A percentile compares a stretch with the other conserved stretches of the same genome.
Evolutionary conservation across 53 echinoderm and acorn worm species (phyloP).

Genomic region (Crossaster papposus): DNA sequence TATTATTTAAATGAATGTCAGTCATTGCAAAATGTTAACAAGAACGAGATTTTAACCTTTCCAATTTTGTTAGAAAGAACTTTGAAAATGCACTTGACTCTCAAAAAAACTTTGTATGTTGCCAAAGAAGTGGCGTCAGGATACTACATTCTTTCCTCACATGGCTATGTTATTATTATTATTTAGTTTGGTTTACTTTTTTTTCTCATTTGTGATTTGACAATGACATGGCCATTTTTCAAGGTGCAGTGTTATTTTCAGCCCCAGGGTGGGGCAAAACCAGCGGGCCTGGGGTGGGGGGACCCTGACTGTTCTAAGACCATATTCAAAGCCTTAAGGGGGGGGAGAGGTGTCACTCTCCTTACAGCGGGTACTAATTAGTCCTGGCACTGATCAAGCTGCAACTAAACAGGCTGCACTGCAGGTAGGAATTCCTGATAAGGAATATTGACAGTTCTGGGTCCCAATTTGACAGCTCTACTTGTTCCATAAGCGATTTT

Average conservation of each 20-base stretch:
- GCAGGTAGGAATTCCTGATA: conserved; percentile 6
- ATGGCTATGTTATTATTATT: too few relatives aligned
- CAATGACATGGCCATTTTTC: background rate
- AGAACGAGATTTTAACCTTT: too few relatives aligned
- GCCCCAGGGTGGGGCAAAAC: background rate
- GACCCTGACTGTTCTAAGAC: background rate
- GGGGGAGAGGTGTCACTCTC: conserved; percentile 26
- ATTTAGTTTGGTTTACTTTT: background rate
- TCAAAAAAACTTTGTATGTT: too few relatives aligned
- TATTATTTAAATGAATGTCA: too few relatives aligned
- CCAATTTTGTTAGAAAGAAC: too few relatives aligned
- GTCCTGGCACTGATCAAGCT: conserved; percentile 30
- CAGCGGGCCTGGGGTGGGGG: conserved; percentile 2
- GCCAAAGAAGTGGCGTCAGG: too few relatives aligned
- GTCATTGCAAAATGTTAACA: too few relatives aligned
- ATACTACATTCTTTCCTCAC: too few relatives aligned
- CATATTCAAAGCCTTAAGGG: background rate
- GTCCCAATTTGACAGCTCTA: background rate
- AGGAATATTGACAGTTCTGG: background rate
- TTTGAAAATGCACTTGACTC: too few relatives aligned
- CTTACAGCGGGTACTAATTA: conserved; percentile 32
- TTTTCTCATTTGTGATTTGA: background rate
- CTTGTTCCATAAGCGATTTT: too few relatives aligned
- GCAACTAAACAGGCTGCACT: background rate
- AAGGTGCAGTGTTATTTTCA: background rate